Conservation (phyloP, 35 echinoderm and acorn worm species). For the Lytechinus pictus region DNA sequence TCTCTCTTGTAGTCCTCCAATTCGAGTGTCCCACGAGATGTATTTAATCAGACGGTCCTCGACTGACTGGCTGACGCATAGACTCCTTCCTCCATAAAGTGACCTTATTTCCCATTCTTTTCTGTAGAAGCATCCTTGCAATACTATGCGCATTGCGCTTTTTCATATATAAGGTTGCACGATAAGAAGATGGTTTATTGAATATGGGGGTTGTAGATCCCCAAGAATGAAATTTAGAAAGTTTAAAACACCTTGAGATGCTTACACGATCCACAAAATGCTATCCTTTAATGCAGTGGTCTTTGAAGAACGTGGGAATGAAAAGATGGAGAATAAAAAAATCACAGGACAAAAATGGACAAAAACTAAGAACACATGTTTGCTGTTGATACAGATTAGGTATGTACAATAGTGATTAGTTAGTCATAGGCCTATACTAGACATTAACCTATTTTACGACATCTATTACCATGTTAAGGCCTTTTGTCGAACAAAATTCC, state of each 20-base stretch:
- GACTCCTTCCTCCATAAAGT: not conserved
- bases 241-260: not conserved
- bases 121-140: not conserved
- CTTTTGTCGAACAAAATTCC: too few species aligned
- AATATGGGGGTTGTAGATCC: not conserved
- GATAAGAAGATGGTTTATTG: not conserved
- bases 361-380: too few species aligned
- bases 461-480: too few species aligned
- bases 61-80: not conserved
- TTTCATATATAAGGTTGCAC: not conserved
- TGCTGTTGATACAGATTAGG: too few species aligned
- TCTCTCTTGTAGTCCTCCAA: not conserved
- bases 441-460: too few species aligned
- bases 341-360: too few species aligned
- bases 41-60: conserved; percentile 1
- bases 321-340: too few species aligned
- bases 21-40: not conserved
- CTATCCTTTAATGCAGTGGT: not conserved
- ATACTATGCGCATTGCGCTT: not conserved
- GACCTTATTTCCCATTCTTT: not conserved
- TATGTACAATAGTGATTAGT: too few species aligned
- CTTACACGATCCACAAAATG: not conserved
- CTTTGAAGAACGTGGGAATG: not conserved
- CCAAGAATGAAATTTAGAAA: not conserved
- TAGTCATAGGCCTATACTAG: too few species aligned